Evolutionary conservation across 2,113 vertebrate genomes (phyloP).

Genomic region (Leucosticte australis): DNA sequence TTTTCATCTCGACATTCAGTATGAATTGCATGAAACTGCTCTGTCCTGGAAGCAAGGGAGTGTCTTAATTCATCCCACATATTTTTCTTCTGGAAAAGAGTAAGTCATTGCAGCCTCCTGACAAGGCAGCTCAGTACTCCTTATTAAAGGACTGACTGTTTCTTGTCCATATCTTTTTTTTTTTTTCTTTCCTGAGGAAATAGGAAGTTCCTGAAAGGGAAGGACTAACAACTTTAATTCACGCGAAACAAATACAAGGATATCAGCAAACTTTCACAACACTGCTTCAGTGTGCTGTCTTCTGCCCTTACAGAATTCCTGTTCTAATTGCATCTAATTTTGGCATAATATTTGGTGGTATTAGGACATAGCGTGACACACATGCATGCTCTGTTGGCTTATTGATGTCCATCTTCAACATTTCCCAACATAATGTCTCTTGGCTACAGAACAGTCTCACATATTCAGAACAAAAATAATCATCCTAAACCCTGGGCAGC

Average conservation of each 20-base stretch:
- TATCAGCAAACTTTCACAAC: background rate
- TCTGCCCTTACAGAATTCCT: background rate
- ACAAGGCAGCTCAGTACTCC: background rate
- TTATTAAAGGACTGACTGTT: background rate
- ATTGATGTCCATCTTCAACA: background rate
- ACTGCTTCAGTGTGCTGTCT: background rate
- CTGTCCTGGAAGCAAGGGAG: background rate
- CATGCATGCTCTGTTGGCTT: background rate
- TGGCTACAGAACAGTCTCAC: background rate
- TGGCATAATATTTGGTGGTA: slow-evolving; percentile 1
- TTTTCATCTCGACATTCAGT: background rate
- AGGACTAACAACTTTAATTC: background rate
- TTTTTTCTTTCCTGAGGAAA: background rate
- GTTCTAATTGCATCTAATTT: slow-evolving; percentile 7
- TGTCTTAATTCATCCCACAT: background rate
- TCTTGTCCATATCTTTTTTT: background rate
- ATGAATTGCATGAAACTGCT: background rate
- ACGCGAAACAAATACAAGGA: background rate
- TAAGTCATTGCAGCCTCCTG: background rate
- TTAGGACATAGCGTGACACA: slow-evolving; percentile 15
- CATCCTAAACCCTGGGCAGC: background rate
- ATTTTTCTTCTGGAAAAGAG: background rate
- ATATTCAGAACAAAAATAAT: background rate
- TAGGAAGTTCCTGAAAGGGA: background rate
- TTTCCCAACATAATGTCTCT: background rate